A percentile compares a stretch with the other conserved stretches of the same genome.
phyloP scores from a whole-genome alignment of 2,888 invertebrate genomes.

The Diachrysia chrysitis region DNA sequence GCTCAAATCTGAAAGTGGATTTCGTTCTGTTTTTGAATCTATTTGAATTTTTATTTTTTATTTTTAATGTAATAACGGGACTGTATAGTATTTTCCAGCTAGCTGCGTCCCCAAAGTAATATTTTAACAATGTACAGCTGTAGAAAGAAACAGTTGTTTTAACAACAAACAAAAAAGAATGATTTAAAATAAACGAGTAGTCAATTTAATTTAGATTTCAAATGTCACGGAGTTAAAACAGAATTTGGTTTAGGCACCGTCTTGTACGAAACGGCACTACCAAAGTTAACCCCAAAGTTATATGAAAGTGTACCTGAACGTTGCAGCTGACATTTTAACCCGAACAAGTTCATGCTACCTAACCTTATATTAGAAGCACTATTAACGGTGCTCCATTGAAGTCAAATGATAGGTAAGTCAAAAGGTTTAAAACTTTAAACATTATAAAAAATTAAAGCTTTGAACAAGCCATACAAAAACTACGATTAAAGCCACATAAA shows the following conservation, averaged over 20 bases:
- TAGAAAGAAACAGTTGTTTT: too few relatives aligned
- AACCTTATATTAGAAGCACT: conserved; percentile 48
- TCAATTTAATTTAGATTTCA: not conserved
- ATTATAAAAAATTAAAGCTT: not conserved
- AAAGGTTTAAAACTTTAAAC: conserved; percentile 4
- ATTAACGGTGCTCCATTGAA: conserved; percentile 37
- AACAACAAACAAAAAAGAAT: too few relatives aligned
- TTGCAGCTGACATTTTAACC: conserved; percentile 48
- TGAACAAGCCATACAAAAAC: too few relatives aligned
- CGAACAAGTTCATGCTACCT: conserved; percentile 40
- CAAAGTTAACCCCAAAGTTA: conserved; percentile 47
- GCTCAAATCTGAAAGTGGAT: not conserved
- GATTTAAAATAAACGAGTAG: too few relatives aligned
- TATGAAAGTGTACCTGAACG: conserved; percentile 32
- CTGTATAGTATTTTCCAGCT: too few relatives aligned
- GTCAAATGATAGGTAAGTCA: conserved; percentile 4
- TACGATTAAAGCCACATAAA: too few relatives aligned
- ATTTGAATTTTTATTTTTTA: not conserved
- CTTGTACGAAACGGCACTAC: conserved; percentile 18
- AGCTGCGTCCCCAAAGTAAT: too few relatives aligned
- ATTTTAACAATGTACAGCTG: too few relatives aligned
- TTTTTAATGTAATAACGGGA: too few relatives aligned
- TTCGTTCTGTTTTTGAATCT: not conserved
- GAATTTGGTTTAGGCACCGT: not conserved
- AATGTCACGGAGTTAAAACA: not conserved